These are phyloP conservation scores for Marronus borbonicus DNA, from an alignment of 2,888 invertebrate species.

Conservation along the genomic window DNA sequence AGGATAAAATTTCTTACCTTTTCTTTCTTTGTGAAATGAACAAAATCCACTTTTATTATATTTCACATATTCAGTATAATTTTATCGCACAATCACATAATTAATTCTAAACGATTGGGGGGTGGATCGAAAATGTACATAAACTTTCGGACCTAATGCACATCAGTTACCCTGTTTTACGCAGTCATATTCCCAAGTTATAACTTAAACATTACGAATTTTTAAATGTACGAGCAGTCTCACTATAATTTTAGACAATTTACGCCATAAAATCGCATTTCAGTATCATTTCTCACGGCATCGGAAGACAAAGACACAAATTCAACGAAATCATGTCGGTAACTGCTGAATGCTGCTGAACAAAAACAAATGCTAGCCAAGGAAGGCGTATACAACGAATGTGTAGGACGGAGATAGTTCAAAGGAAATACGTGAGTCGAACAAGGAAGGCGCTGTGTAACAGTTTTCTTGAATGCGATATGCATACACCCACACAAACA, in stretches of 20 bases:
- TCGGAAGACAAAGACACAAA: slow-evolving; percentile 63
- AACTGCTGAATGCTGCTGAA: slow-evolving; percentile 62
- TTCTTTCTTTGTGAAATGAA: background rate
- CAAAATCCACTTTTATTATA: slow-evolving; percentile 20
- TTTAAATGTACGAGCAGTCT: background rate
- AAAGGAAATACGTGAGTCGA: slow-evolving; percentile 1
- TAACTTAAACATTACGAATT: slow-evolving; percentile 56
- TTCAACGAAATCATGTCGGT: slow-evolving; percentile 60
- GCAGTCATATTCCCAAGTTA: slow-evolving; percentile 55
- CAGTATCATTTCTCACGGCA: slow-evolving; percentile 58
- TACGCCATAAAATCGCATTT: slow-evolving; percentile 51
- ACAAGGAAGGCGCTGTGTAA: slow-evolving; percentile 17
- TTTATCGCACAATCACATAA: slow-evolving; percentile 38
- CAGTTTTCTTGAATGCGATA: slow-evolving; percentile 48
- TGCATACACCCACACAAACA: slow-evolving; percentile 46
- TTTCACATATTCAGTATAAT: slow-evolving; percentile 37
- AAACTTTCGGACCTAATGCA: slow-evolving; percentile 33
- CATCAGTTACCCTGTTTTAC: slow-evolving; percentile 29
- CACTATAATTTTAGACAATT: slow-evolving; percentile 11
- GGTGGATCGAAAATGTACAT: slow-evolving; percentile 27
- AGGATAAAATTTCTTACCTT: slow-evolving; percentile 25
- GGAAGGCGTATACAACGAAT: slow-evolving; percentile 26
- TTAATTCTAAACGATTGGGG: slow-evolving; percentile 28
- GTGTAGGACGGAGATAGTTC: slow-evolving; percentile 17
- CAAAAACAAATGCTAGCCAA: slow-evolving; percentile 60